phyloP scores from a whole-genome alignment of 2,797 vertebrate species.

The Hydrophis major region DNA sequence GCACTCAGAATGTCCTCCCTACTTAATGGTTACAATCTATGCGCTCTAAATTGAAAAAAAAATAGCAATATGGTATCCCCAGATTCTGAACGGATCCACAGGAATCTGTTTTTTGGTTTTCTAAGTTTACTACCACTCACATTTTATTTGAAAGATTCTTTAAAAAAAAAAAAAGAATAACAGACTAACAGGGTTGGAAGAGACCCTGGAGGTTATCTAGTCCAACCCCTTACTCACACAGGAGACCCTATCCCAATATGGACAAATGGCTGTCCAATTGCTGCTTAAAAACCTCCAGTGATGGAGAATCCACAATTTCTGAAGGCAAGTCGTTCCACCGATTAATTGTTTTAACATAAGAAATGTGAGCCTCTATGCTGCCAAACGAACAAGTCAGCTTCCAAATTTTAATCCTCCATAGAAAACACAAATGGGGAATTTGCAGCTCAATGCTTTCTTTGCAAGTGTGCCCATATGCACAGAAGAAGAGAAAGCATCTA shows the following conservation, averaged over 20 bases:
- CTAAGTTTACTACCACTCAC: neutral
- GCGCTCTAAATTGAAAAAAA: neutral
- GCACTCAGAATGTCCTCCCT: neutral
- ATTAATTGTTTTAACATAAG: neutral
- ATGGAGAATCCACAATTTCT: neutral
- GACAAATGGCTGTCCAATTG: neutral
- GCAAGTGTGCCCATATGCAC: neutral
- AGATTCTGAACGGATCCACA: neutral
- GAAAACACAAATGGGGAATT: neutral
- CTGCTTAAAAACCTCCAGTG: neutral
- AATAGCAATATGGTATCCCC: neutral
- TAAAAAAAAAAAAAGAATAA: neutral
- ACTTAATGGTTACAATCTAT: neutral
- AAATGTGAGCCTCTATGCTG: neutral
- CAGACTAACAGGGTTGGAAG: neutral
- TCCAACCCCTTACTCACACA: neutral
- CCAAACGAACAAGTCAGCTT: neutral
- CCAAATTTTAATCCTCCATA: neutral
- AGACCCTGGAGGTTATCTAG: neutral
- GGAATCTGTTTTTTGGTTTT: neutral
- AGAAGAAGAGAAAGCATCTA: neutral
- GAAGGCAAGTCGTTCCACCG: neutral
- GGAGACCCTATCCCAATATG: neutral
- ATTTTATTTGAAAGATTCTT: neutral
- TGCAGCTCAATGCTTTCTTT: neutral